Conservation (phyloP, 2,888 invertebrate genomes). For the Cheilosia grossa region DNA sequence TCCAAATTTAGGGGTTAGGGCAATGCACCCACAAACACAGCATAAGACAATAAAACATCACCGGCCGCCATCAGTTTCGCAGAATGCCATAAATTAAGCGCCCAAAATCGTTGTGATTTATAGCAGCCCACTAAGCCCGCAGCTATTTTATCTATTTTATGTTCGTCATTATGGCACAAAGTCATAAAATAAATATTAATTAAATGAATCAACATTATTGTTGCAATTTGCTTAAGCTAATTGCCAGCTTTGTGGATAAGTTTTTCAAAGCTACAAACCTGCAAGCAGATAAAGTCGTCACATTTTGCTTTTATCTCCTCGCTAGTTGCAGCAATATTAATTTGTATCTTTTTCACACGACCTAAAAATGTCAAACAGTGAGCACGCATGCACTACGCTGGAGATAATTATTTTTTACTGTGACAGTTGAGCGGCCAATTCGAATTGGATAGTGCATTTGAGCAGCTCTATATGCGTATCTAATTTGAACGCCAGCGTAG, state of each 20-base stretch:
- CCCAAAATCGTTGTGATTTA: neutral
- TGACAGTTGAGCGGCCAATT: slow-evolving; percentile 29
- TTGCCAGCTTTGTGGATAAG: slow-evolving; percentile 27
- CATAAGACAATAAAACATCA: neutral
- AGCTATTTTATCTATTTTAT: slow-evolving; percentile 42
- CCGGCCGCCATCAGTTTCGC: slow-evolving; percentile 7
- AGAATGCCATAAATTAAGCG: slow-evolving; percentile 27
- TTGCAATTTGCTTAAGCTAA: slow-evolving; percentile 48
- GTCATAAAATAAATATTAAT: slow-evolving; percentile 54
- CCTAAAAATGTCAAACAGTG: slow-evolving; percentile 41
- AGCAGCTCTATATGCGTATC: neutral
- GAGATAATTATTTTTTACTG: slow-evolving; percentile 25
- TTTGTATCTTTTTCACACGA: slow-evolving; percentile 45
- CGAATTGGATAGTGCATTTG: neutral
- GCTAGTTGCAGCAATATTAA: slow-evolving; percentile 2
- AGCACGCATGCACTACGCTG: slow-evolving; percentile 3
- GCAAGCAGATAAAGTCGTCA: slow-evolving; percentile 41
- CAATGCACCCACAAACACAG: neutral
- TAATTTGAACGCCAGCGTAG: neutral
- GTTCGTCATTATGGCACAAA: neutral
- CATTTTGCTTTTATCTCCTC: slow-evolving; percentile 15
- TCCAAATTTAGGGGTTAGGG: slow-evolving; percentile 21
- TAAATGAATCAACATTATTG: slow-evolving; percentile 56
- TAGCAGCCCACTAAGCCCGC: slow-evolving; percentile 31
- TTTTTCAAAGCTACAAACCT: slow-evolving; percentile 11